Conservation (phyloP, 2,888 invertebrate species). For the Adelognathus sp. region DNA sequence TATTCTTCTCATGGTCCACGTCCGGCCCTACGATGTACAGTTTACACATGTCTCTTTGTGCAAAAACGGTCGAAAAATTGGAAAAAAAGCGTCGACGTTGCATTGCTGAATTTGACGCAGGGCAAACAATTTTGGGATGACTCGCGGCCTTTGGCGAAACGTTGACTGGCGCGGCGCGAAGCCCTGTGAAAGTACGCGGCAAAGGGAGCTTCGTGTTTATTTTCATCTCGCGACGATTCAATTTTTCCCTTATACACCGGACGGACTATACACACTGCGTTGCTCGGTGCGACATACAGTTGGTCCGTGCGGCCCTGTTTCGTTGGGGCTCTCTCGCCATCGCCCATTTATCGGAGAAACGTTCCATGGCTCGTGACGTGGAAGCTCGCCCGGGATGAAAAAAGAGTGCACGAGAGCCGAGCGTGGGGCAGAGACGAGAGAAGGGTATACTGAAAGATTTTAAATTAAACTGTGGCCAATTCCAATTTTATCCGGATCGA, state of each 20-base stretch:
- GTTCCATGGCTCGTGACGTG: constrained; percentile 47
- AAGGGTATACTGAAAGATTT: constrained; percentile 62
- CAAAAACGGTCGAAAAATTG: too few relatives aligned
- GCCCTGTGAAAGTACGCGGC: constrained; percentile 12
- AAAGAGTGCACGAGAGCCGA: constrained; percentile 12
- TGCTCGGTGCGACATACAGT: not conserved
- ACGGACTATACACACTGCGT: not conserved
- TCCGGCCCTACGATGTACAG: too few relatives aligned
- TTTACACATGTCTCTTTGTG: too few relatives aligned
- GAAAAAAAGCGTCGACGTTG: not conserved
- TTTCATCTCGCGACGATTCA: constrained; percentile 36
- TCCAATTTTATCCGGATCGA: constrained; percentile 66
- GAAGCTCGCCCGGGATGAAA: constrained; percentile 10
- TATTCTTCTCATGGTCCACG: too few relatives aligned
- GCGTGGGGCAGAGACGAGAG: constrained; percentile 14
- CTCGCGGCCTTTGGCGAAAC: not conserved
- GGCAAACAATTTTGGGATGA: not conserved
- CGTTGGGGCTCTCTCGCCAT: constrained; percentile 37
- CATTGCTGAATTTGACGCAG: not conserved
- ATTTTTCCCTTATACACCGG: constrained; percentile 36
- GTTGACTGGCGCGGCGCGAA: not conserved
- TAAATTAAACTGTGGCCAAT: constrained; percentile 70
- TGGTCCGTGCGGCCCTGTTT: constrained; percentile 21
- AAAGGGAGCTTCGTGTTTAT: constrained; percentile 14
- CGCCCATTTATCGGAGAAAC: constrained; percentile 51